Evolutionary conservation across 1,140 invertebrate species (phyloP).

Genomic region (Plectrocnemia conspersa): DNA sequence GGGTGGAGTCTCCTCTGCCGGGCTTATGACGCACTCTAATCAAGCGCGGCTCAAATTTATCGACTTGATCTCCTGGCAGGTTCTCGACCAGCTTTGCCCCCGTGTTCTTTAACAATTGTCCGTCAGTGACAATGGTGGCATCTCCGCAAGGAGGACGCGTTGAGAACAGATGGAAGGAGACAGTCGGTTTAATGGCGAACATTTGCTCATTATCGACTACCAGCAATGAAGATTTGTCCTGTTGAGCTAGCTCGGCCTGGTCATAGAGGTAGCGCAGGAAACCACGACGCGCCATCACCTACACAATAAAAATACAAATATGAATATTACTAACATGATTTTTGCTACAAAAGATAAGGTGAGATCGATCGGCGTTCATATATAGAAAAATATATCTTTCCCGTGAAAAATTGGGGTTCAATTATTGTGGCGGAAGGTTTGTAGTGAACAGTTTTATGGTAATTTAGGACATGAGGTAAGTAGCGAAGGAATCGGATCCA

Average conservation of each 20-base stretch:
- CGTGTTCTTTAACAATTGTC: slow-evolving; percentile 70
- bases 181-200: slow-evolving; percentile 51
- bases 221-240: slow-evolving; percentile 44
- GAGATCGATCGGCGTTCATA: too few relatives aligned
- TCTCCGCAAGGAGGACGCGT: slow-evolving; percentile 91
- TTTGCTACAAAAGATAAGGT: too few relatives aligned
- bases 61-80: slow-evolving; percentile 52
- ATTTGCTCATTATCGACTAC: slow-evolving; percentile 35
- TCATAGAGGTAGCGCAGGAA: slow-evolving; percentile 75
- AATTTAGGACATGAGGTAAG: too few relatives aligned
- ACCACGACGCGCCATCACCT: slow-evolving; percentile 69
- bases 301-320: too few relatives aligned
- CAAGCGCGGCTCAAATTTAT: slow-evolving; percentile 62
- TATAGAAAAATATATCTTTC: too few relatives aligned
- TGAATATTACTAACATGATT: too few relatives aligned
- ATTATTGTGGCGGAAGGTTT: too few relatives aligned
- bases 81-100: slow-evolving; percentile 76
- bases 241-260: slow-evolving; percentile 52
- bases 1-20: slow-evolving; percentile 82
- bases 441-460: too few relatives aligned
- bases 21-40: slow-evolving; percentile 85
- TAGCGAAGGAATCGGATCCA: too few relatives aligned
- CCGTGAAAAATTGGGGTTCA: too few relatives aligned
- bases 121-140: slow-evolving; percentile 74
- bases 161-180: slow-evolving; percentile 81